phyloP scores from a whole-genome alignment of 2,797 vertebrate species.

The Malacoctenus gilli region DNA sequence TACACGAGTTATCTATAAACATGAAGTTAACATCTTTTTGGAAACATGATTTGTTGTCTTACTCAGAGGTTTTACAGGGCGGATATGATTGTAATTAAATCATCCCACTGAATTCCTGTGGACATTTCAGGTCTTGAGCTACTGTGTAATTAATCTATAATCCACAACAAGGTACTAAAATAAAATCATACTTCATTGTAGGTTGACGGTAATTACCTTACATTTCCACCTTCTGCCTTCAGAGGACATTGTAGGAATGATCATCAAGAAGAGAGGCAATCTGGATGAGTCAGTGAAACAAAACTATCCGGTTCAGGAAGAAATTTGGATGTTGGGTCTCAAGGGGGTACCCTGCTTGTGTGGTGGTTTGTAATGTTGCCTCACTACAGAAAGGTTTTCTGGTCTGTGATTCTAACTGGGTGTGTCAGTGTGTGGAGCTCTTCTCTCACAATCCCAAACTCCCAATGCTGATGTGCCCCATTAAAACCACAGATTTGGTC shows the following conservation, averaged over 20 bases:
- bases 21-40: neutral
- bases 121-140: neutral
- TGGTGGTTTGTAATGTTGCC: too few species aligned
- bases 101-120: neutral
- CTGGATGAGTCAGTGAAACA: too few species aligned
- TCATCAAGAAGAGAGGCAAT: neutral
- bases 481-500: too few species aligned
- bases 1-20: slow-evolving; percentile 7
- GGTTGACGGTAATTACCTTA: neutral
- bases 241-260: neutral
- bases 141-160: neutral
- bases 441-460: too few species aligned
- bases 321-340: too few species aligned
- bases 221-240: neutral
- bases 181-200: neutral
- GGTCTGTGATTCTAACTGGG: too few species aligned
- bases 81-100: neutral
- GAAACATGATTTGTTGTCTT: neutral
- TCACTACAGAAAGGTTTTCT: too few species aligned
- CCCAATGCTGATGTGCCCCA: too few species aligned
- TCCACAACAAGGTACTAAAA: neutral
- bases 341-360: too few species aligned
- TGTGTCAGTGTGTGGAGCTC: too few species aligned
- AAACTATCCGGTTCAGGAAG: too few species aligned
- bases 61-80: neutral